Base-by-base conservation (phyloP, 2,113 vertebrate species). In the Cygnus buccinator region DNA sequence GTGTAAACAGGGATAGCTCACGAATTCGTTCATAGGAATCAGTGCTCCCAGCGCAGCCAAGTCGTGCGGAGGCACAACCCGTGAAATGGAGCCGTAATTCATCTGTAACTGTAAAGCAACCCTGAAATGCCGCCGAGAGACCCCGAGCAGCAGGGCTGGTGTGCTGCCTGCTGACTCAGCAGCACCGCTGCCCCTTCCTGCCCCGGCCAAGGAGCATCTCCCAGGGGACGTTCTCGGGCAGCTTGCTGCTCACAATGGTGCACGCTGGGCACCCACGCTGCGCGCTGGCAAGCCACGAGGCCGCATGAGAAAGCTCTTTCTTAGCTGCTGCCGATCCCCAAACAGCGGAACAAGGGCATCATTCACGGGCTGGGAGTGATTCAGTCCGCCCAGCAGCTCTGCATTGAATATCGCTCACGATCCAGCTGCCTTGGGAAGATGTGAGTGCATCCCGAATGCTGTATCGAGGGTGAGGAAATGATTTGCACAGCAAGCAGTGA, bases 61-160 rank as follows among this genome's bases (percentile, higher is more conserved):
- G 21, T 9, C 48, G 61, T 39, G 48, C n/a, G 0, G 89, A 52
- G 83, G 13, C 35, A 2, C 37, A 0, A 14, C 74, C 71, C 23
- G 2, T 0, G 0, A 13, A 66, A n/a, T 0, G 0, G n/a, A 29
- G 71, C 10, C 0, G 0, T 28, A 18, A 55, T 33, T 58, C 57
- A 26, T 48, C 33, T 4, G 0, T 0, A 9, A 21, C 19, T 46
- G 58, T 28, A 29, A 94, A 89, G 15, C 15, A n/a, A 25, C n/a
- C 71, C 43, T 6, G 26, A 31, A 89, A 18, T 3, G 0, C 31
- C 63, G 41, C 2, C 0, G 7, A 35, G 83, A 93, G 20, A 25
- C 71, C 58, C 55, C 50, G 23, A 21, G 12, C 25, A 13, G 0
- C 0, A 29, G 25, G 2, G 33, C 33, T 86, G 79, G 83, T 7